phyloP scores from a whole-genome alignment of 2,888 invertebrate species.

The Agriotes lineatus region DNA sequence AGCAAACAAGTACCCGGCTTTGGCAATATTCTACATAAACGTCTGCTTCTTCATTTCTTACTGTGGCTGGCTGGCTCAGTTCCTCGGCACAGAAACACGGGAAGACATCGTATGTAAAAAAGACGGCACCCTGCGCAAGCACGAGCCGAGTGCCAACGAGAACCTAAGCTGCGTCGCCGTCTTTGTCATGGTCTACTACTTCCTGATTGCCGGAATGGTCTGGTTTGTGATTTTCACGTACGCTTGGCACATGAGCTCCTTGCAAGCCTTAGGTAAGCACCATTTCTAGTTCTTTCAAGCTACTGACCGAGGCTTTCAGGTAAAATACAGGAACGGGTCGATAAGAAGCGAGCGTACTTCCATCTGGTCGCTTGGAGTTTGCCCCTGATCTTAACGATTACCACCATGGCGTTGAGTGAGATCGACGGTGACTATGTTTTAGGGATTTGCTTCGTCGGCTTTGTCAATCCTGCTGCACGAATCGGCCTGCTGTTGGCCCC shows the following conservation, averaged over 20 bases:
- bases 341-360: conserved; percentile 92
- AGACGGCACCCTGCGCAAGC: conserved; percentile 89
- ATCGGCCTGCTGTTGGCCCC: conserved; percentile 83
- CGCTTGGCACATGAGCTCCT: conserved; percentile 87
- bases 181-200: conserved; percentile 92
- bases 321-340: conserved; percentile 88
- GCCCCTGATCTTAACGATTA: conserved; percentile 89
- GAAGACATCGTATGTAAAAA: conserved; percentile 92
- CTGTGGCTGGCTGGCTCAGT: conserved; percentile 93
- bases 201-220: conserved; percentile 90
- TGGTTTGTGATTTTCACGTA: conserved; percentile 97
- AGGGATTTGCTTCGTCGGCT: conserved; percentile 95
- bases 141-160: conserved; percentile 91
- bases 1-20: conserved; percentile 89
- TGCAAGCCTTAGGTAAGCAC: conserved; percentile 82
- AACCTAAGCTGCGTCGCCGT: conserved; percentile 91
- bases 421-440: conserved; percentile 94
- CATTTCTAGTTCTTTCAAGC: background rate
- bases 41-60: conserved; percentile 90
- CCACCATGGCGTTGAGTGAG: conserved; percentile 89
- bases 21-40: conserved; percentile 95
- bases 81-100: conserved; percentile 74
- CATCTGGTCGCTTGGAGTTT: conserved; percentile 94
- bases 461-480: conserved; percentile 79
- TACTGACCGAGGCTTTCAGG: too few relatives aligned